Percentiles rank a stretch among this genome's conserved stretches.
Evolutionary conservation across 1,140 invertebrate species (phyloP).

Genomic region (Musca domestica): DNA sequence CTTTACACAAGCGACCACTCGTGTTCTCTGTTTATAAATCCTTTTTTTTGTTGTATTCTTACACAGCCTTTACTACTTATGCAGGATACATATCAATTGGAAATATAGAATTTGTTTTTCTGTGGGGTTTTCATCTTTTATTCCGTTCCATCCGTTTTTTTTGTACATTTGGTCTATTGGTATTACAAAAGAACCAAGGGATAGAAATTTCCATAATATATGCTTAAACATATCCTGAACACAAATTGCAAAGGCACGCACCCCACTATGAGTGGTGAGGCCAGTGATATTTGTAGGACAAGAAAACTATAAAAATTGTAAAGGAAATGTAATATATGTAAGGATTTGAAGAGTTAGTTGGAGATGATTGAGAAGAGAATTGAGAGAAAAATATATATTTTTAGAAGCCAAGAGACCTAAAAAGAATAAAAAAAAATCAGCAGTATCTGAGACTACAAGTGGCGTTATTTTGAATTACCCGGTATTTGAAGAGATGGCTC

Average conservation of each 20-base stretch:
- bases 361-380: too few species aligned
- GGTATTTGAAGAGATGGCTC: too few species aligned
- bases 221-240: conserved; percentile 51
- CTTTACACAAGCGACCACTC: neutral
- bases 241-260: conserved; percentile 44
- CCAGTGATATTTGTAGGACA: too few species aligned
- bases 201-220: conserved; percentile 51
- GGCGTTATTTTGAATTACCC: too few species aligned
- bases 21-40: conserved; percentile 12
- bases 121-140: conserved; percentile 5
- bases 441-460: too few species aligned
- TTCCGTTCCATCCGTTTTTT: too few species aligned
- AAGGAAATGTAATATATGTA: too few species aligned
- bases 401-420: too few species aligned
- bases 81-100: conserved; percentile 19
- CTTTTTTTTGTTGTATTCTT: conserved; percentile 5
- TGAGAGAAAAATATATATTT: too few species aligned
- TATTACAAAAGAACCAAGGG: neutral
- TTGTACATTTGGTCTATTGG: neutral
- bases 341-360: too few species aligned
- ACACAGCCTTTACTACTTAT: neutral
- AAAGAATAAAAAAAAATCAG: too few species aligned
- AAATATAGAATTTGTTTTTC: conserved; percentile 11
- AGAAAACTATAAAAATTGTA: too few species aligned
- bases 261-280: neutral